A percentile compares a stretch with the other conserved stretches of the same genome.
Conservation (phyloP, 1,140 invertebrate species). For the Metopolophium dirhodum region DNA sequence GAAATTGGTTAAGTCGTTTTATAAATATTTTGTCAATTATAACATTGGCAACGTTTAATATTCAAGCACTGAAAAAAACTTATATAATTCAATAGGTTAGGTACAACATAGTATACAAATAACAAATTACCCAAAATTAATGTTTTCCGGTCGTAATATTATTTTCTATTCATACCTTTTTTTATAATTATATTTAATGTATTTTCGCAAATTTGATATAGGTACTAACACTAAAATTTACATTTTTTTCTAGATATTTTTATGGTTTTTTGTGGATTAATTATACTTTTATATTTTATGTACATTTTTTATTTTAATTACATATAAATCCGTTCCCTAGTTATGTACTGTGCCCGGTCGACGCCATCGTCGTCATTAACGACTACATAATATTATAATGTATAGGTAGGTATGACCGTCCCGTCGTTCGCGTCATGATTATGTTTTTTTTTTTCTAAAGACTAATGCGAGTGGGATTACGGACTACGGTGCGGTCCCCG, state of each 20-base stretch:
- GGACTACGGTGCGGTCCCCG: not conserved
- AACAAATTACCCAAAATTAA: not conserved
- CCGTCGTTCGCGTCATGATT: not conserved
- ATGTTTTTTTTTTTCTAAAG: not conserved
- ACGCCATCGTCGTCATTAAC: not conserved
- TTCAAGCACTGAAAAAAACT: not conserved
- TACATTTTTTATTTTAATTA: not conserved
- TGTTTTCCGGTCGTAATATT: not conserved
- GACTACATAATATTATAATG: not conserved
- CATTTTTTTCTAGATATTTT: not conserved
- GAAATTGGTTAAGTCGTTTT: not conserved
- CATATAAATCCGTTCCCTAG: not conserved
- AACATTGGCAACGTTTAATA: not conserved
- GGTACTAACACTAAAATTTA: not conserved
- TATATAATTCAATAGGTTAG: not conserved
- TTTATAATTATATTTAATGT: not conserved
- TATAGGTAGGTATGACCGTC: not conserved
- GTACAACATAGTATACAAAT: not conserved
- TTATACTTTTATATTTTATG: not conserved
- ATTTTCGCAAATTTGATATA: not conserved
- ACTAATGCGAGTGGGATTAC: not conserved
- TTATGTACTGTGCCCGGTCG: not conserved
- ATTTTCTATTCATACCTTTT: not conserved
- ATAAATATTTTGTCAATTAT: not conserved
- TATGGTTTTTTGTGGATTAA: not conserved